Evolutionary conservation across 2,797 vertebrate species (phyloP), one percentile per base, ranked within the genome.

Genomic region (Hylomyscus alleni): DNA sequence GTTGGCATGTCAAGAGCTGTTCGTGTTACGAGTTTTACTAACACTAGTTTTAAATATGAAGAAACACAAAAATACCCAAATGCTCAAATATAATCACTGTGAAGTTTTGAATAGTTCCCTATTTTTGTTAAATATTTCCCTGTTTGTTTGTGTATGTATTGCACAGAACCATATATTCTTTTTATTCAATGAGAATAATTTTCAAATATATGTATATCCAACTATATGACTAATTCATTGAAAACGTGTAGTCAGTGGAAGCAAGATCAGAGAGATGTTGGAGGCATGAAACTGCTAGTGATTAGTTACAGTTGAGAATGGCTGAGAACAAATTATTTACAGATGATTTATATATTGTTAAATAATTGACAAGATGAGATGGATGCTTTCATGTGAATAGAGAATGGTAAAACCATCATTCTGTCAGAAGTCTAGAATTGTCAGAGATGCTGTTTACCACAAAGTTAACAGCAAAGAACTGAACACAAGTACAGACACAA

Each of bases 101-200:
- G 26, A 62, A 47, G 6, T 34, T 67, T 67, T 65, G 29, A 67
- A 85, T 65, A 86, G 5, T 4, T 75, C 1, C 15, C 1, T n/a
- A n/a, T 75, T 73, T 97, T 95, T 7, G 5, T 19, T 67, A 87
- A 44, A 5, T 89, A 37, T 88, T 56, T 94, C 95, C 24, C 56
- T 92, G 75, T 92, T 47, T 62, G n/a, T 67, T 7, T 93, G 6
- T 94, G 20, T 88, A 6, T 92, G 4, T 62, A 29, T 72, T 73
- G 4, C 17, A 40, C 1, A 65, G 6, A 9, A 12, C 40, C 22
- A 65, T 24, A 26, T 75, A 89, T 44, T 85, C 86, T 58, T 93
- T 92, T 58, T 67, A n/a, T 94, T 75, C 24, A 95, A 11, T 83
- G 22, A 83, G 0, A 83, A 82, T 34, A 73, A 95, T 94, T 85